Conservation (phyloP, 2,888 invertebrate genomes). For the Hypselothyrea guttata region DNA sequence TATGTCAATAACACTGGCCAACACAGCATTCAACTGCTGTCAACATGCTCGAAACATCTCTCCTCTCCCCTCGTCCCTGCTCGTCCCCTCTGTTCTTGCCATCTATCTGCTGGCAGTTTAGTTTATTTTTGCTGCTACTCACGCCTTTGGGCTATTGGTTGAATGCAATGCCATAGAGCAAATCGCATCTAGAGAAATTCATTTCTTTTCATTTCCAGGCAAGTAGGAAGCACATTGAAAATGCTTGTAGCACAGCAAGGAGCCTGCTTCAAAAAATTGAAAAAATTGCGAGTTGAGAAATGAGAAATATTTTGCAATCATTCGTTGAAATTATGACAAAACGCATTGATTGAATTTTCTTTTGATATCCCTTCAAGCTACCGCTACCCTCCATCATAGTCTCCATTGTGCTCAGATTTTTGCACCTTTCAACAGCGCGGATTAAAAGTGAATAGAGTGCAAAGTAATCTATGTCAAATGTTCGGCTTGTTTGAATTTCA, state of each 20-base stretch:
- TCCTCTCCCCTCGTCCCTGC: not conserved
- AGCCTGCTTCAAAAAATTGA: constrained; percentile 34
- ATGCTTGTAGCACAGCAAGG: constrained; percentile 19
- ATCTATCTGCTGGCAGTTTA: not conserved
- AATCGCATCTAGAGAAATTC: constrained; percentile 63
- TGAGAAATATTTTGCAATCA: constrained; percentile 68
- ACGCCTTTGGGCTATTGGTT: constrained; percentile 35
- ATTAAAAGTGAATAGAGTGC: constrained; percentile 41
- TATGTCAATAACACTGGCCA: constrained; percentile 67
- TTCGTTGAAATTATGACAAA: constrained; percentile 75
- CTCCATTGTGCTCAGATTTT: constrained; percentile 51
- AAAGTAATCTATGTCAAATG: constrained; percentile 39
- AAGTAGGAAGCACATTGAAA: constrained; percentile 10
- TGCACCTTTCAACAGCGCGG: constrained; percentile 54
- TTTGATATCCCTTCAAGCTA: constrained; percentile 54
- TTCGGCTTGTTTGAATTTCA: constrained; percentile 53
- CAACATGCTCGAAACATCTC: constrained; percentile 32
- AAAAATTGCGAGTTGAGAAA: no score
- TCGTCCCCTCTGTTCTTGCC: no score
- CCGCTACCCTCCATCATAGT: not conserved
- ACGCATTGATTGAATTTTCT: constrained; percentile 70
- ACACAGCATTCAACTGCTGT: constrained; percentile 49
- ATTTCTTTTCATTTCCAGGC: constrained; percentile 53
- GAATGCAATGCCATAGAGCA: constrained; percentile 41
- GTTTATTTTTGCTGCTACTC: constrained; percentile 12